Percentiles rank a stretch among this genome's conserved stretches.
Conservation (phyloP, 2,797 vertebrate species). For the Atherinosoma microstoma region DNA sequence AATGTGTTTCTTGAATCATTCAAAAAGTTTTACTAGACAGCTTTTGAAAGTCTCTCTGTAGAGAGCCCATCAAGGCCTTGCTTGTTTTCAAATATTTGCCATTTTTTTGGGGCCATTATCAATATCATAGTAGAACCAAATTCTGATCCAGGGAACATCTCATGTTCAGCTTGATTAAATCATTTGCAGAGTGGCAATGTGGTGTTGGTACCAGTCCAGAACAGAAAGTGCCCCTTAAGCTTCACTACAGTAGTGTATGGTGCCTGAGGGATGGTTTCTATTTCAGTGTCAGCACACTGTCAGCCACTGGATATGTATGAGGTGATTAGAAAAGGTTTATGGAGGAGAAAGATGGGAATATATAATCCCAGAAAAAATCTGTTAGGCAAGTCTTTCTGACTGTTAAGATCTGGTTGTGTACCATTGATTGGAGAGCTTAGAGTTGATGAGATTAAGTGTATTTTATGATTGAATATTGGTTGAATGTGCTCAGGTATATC, state of each 20-base stretch:
- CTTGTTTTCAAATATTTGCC: background rate
- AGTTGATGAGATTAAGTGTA: background rate
- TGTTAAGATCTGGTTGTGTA: constrained; percentile 20
- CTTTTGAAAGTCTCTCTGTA: too few species aligned
- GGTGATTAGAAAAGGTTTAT: constrained; percentile 48
- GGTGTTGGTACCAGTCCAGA: constrained; percentile 38
- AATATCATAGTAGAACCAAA: background rate
- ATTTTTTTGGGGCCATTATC: background rate
- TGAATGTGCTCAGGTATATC: background rate
- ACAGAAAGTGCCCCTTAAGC: constrained; percentile 42
- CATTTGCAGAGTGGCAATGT: constrained; percentile 13
- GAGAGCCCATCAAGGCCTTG: background rate
- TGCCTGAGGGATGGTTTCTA: constrained; percentile 56
- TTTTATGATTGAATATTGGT: background rate
- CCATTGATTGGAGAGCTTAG: constrained; percentile 16
- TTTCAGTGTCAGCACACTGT: constrained; percentile 57
- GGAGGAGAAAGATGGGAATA: constrained; percentile 32
- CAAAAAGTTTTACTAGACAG: background rate
- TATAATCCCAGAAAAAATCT: constrained; percentile 44
- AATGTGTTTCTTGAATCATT: too few species aligned
- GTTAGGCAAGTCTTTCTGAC: constrained; percentile 26
- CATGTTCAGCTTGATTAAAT: constrained; percentile 15
- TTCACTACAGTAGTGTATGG: constrained; percentile 35
- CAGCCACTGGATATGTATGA: constrained; percentile 63
- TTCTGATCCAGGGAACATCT: constrained; percentile 14